Conservation (phyloP, 2,888 invertebrate genomes). For the Glaucopsyche alexis region DNA sequence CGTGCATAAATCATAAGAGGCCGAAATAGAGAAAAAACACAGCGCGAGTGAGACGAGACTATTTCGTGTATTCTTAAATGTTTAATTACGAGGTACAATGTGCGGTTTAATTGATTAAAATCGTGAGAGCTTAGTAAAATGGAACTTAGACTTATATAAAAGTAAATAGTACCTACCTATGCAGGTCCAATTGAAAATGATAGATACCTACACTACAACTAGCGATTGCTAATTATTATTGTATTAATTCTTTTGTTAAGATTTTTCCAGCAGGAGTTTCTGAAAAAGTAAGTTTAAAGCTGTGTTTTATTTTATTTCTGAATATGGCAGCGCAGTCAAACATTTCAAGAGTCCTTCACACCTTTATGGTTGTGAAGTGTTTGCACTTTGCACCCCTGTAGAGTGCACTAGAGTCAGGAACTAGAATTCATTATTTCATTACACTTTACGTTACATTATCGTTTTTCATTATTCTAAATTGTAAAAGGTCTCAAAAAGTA, state of each 20-base stretch:
- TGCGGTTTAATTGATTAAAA: slow-evolving; percentile 21
- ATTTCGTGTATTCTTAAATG: slow-evolving; percentile 34
- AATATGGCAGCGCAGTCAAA: background rate
- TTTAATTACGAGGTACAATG: slow-evolving; percentile 23
- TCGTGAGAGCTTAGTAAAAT: background rate
- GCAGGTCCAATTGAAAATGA: too few species aligned
- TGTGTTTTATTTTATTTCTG: background rate
- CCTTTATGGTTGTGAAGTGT: background rate
- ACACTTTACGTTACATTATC: background rate
- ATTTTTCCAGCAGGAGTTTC: too few species aligned
- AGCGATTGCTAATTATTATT: too few species aligned
- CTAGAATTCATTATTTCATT: background rate
- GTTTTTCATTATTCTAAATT: background rate
- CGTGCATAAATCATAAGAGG: slow-evolving; percentile 78
- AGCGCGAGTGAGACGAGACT: slow-evolving; percentile 57
- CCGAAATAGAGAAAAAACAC: slow-evolving; percentile 80
- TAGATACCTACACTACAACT: too few species aligned
- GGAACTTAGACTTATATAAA: background rate
- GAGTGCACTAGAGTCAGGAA: background rate
- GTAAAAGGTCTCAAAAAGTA: background rate
- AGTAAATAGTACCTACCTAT: too few species aligned
- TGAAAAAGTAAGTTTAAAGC: background rate
- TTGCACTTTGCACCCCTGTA: background rate
- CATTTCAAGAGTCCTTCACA: slow-evolving; percentile 1
- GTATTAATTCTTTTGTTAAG: too few species aligned